These are phyloP conservation scores for Recurvirostra avosetta DNA, from an alignment of 2,113 vertebrate genomes.

Conservation along the genomic window DNA sequence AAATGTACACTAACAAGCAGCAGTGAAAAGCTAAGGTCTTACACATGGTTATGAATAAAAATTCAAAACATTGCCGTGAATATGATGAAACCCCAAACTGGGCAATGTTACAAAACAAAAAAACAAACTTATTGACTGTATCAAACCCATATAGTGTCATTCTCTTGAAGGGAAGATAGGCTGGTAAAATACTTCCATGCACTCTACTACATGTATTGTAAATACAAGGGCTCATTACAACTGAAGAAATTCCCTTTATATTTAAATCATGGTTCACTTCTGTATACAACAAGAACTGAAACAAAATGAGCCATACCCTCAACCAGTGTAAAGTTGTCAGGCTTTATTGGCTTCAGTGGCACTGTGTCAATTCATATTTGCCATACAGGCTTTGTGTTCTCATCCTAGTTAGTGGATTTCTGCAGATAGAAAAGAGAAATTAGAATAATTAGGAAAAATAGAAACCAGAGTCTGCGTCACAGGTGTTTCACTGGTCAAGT, in stretches of 20 bases:
- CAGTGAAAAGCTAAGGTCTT: conserved; percentile 69
- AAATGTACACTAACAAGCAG: conserved; percentile 75
- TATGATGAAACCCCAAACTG: conserved; percentile 49
- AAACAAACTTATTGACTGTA: background rate
- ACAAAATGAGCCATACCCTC: background rate
- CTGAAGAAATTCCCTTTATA: background rate
- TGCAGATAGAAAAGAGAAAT: background rate
- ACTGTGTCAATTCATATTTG: background rate
- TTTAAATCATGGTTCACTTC: background rate
- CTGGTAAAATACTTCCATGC: background rate
- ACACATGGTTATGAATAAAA: conserved; percentile 57
- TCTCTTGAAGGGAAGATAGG: background rate
- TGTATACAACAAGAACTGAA: background rate
- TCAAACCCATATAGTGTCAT: background rate
- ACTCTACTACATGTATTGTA: background rate
- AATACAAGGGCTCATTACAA: background rate
- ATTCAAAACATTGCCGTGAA: conserved; percentile 61
- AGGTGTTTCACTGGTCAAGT: background rate
- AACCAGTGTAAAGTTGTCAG: background rate
- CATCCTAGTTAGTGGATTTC: background rate
- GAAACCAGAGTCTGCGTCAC: background rate
- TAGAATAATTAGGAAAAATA: background rate
- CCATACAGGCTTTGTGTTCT: background rate
- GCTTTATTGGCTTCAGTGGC: background rate
- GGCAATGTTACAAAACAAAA: background rate